These are phyloP conservation scores for Tethea ocularis DNA, from an alignment of 2,888 invertebrate species.

Conservation along the genomic window DNA sequence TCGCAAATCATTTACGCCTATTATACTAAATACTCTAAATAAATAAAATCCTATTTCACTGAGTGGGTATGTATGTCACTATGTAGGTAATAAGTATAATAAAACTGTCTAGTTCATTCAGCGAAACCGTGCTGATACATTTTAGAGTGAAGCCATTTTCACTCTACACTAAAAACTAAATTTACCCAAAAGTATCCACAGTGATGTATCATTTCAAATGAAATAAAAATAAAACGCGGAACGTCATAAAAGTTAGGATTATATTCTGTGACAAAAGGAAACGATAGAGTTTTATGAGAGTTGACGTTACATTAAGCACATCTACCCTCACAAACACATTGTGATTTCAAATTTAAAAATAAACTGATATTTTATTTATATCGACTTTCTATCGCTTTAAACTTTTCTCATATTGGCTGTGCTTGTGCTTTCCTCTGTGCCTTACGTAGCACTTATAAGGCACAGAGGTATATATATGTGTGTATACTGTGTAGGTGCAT, in stretches of 20 bases:
- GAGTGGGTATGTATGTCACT: background rate
- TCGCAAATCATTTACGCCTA: too few species aligned
- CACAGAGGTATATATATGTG: too few species aligned
- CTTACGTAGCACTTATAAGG: too few species aligned
- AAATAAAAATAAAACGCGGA: slow-evolving; percentile 22
- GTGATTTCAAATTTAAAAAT: too few species aligned
- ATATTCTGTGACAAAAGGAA: slow-evolving; percentile 4
- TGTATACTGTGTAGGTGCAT: too few species aligned
- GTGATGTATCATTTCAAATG: background rate
- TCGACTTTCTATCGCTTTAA: too few species aligned
- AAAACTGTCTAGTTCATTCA: slow-evolving; percentile 14
- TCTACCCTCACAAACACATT: slow-evolving; percentile 3
- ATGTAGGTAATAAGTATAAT: slow-evolving; percentile 10
- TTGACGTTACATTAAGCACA: background rate
- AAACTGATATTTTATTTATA: too few species aligned
- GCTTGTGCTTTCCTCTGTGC: too few species aligned
- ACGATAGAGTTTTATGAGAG: background rate
- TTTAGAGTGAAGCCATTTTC: slow-evolving; percentile 13
- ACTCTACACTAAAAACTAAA: slow-evolving; percentile 11
- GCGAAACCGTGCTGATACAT: slow-evolving; percentile 14
- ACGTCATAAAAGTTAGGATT: slow-evolving; percentile 20
- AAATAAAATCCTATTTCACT: too few species aligned
- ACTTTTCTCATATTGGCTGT: too few species aligned
- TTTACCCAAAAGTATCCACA: background rate
- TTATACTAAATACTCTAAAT: background rate